Base-by-base conservation (phyloP, 1,140 invertebrate genomes). In the Hyles vespertilio region DNA sequence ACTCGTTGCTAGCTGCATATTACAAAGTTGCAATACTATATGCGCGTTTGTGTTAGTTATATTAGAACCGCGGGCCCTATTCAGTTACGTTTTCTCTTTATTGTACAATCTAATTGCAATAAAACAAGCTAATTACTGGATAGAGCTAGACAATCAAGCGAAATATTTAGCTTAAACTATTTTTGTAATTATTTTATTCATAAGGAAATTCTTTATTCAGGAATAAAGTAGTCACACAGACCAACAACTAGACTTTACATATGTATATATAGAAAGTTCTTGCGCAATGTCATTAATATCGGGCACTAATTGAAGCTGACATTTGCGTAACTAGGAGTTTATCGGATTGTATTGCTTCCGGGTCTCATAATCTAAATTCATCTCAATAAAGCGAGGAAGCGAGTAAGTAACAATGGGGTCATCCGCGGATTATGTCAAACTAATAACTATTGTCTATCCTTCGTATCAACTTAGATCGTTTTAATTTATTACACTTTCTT, bases 331-430 rank as follows among this genome's bases (percentile, higher is more conserved):
- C 5, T 8, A 40, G 36, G 4, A 40, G 36, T 8, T 40, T 40
- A 40, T 40, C 8, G 6, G 11, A 22, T n/a, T 11, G 47, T 12
- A 12, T 22, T 48, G n/a, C 47, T 68, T 65, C 56, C 53, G 45
- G 58, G 58, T 63, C 56, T 44, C 53, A 56, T 22, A 52, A 51
- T 60, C 34, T 63, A 36, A 46, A 61, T 53, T 56, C 50, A 66
- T 66, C 62, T 70, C 51, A 53, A 57, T 45, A 56, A 59, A 54
- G 50, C 52, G 63, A 46, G 66, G 66, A 72, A 72, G 69, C 49
- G 56, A 48, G 44, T 36, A 50, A 33, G 63, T 56, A 72, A 72
- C 69, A 69, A 66, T 66, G 55, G 62, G 40, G 46, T 56, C 49
- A 59, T 49, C 56, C 48, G 51, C 32, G 44, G 51, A 47, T 54